Evolutionary conservation across 1,140 invertebrate species (phyloP).

Genomic region (Diuraphis noxia): DNA sequence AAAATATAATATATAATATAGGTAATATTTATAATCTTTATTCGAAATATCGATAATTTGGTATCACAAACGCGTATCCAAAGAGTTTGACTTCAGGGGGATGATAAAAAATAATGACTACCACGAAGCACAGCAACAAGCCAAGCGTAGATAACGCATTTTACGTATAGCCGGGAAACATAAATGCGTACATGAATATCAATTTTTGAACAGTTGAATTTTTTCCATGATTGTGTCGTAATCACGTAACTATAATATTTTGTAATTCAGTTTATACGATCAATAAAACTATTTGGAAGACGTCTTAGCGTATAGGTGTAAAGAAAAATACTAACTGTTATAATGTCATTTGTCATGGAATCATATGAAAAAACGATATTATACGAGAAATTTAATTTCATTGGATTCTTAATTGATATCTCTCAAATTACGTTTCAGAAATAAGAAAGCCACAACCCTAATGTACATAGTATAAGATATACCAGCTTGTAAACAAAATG

Average conservation of each 20-base stretch:
- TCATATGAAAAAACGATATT: neutral
- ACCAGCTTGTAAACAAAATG: neutral
- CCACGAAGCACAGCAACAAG: neutral
- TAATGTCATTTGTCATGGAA: neutral
- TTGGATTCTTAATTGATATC: neutral
- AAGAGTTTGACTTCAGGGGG: neutral
- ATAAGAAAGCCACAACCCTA: neutral
- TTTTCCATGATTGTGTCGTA: neutral
- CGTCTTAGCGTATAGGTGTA: neutral
- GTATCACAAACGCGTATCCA: neutral
- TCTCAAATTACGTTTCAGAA: neutral
- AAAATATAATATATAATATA: neutral
- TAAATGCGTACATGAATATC: neutral
- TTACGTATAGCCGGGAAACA: neutral
- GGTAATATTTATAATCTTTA: neutral
- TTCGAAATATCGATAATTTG: neutral
- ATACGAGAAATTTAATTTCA: too few relatives aligned
- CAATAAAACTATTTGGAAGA: neutral
- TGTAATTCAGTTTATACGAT: neutral
- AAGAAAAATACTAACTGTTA: too few relatives aligned
- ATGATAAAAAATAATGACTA: neutral
- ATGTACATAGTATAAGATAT: neutral
- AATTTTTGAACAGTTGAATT: neutral
- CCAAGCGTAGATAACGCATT: neutral
- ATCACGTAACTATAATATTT: constrained; percentile 4